Percentiles rank a stretch among this genome's conserved stretches.
Conservation (phyloP, 1,140 invertebrate genomes). For the Papilio dardanus region DNA sequence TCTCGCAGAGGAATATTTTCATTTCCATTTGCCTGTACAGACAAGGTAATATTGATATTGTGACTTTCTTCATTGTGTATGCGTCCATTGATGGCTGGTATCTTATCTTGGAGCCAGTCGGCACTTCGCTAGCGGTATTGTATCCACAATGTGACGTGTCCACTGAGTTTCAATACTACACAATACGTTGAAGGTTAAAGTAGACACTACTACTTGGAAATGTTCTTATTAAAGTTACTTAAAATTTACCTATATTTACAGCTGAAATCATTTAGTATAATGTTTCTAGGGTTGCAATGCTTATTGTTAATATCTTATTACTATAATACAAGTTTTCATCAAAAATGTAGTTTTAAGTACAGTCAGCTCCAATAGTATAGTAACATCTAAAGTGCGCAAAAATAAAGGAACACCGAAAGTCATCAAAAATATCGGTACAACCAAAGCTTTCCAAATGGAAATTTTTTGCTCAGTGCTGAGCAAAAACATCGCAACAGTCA, state of each 20-base stretch:
- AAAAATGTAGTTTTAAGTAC: too few species aligned
- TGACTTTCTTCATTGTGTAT: background rate
- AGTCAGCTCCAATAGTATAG: too few species aligned
- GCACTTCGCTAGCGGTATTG: background rate
- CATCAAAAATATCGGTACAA: too few species aligned
- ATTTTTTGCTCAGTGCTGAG: too few species aligned
- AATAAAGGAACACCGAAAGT: too few species aligned
- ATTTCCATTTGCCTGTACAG: background rate
- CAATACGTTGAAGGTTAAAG: slow-evolving; percentile 4
- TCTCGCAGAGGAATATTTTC: background rate
- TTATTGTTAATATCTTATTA: too few species aligned
- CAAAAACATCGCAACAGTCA: too few species aligned
- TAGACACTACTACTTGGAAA: background rate
- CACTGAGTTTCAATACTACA: slow-evolving; percentile 4
- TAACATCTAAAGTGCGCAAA: too few species aligned
- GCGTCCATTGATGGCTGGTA: background rate
- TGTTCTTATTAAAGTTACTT: background rate
- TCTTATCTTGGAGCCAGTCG: slow-evolving; percentile 15
- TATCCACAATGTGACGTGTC: slow-evolving; percentile 5
- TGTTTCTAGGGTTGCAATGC: background rate
- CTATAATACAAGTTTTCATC: too few species aligned
- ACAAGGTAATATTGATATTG: slow-evolving; percentile 17
- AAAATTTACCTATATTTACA: background rate
- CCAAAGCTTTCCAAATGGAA: too few species aligned
- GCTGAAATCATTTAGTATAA: background rate